These are phyloP conservation scores for Callimorpha dominula DNA, from an alignment of 2,888 invertebrate species.

Conservation along the genomic window DNA sequence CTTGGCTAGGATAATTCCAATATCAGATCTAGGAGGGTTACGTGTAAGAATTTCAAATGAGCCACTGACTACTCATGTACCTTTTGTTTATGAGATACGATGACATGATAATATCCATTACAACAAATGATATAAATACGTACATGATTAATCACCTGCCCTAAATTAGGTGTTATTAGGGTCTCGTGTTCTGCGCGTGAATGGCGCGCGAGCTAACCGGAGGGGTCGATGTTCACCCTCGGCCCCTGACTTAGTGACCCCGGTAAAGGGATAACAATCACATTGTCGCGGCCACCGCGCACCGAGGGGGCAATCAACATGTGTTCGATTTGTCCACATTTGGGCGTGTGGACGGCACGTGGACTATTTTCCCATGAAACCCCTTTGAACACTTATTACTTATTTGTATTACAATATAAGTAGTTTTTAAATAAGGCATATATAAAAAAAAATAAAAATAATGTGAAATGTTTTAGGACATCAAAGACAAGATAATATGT, in stretches of 20 bases:
- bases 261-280: constrained; percentile 73
- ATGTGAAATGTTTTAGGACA: constrained; percentile 11
- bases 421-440: constrained; percentile 29
- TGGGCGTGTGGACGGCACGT: constrained; percentile 80
- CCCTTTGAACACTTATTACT: constrained; percentile 56
- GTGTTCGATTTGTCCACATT: constrained; percentile 71
- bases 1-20: constrained; percentile 64
- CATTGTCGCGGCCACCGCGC: constrained; percentile 68
- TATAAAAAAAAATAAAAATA: constrained; percentile 37
- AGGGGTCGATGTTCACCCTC: constrained; percentile 47
- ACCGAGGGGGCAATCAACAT: constrained; percentile 66
- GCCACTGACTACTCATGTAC: constrained; percentile 25
- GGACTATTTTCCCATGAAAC: constrained; percentile 69
- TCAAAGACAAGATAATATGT: neutral
- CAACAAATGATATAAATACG: neutral
- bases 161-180: constrained; percentile 50
- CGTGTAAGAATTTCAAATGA: constrained; percentile 43
- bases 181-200: constrained; percentile 68
- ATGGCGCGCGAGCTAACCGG: constrained; percentile 56
- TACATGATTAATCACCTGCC: constrained; percentile 31
- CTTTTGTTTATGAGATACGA: neutral
- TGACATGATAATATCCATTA: neutral
- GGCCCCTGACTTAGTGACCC: constrained; percentile 79
- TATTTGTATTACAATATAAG: constrained; percentile 33
- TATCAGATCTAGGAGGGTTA: constrained; percentile 57